Conservation (phyloP, 1,140 invertebrate species). For the Oreohelix idahoensis region DNA sequence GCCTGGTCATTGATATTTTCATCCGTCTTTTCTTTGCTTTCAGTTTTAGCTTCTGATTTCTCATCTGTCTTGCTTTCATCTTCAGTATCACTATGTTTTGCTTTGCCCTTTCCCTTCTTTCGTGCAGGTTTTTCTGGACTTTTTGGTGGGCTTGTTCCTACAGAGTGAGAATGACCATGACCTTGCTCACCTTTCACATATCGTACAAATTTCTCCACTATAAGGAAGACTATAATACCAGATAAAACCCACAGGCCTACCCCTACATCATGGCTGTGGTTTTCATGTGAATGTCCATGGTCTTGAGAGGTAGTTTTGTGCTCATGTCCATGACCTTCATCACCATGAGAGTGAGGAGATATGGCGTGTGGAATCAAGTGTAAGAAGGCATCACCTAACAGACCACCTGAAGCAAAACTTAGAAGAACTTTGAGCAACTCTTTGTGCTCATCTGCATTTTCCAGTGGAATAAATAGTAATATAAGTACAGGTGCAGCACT, state of each 20-base stretch:
- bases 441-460: slow-evolving; percentile 81
- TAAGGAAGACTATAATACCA: slow-evolving; percentile 92
- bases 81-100: slow-evolving; percentile 43
- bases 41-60: slow-evolving; percentile 39
- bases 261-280: slow-evolving; percentile 78
- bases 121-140: slow-evolving; percentile 69
- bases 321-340: slow-evolving; percentile 76
- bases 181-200: slow-evolving; percentile 83
- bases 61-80: slow-evolving; percentile 47
- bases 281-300: slow-evolving; percentile 73
- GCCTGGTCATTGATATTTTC: slow-evolving; percentile 23
- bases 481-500: slow-evolving; percentile 95
- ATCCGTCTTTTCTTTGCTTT: slow-evolving; percentile 3
- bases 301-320: slow-evolving; percentile 75
- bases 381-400: slow-evolving; percentile 95
- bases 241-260: slow-evolving; percentile 91
- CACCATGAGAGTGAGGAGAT: slow-evolving; percentile 74
- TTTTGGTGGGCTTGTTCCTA: neutral
- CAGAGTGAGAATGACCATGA: slow-evolving; percentile 74
- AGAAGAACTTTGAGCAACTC: slow-evolving; percentile 90
- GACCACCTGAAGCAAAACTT: slow-evolving; percentile 94
- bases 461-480: slow-evolving; percentile 93
- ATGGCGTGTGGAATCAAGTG: slow-evolving; percentile 97
- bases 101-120: slow-evolving; percentile 26
- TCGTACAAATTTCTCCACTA: slow-evolving; percentile 93